phyloP scores from a whole-genome alignment of 2,888 invertebrate species.

The Drosophila suboccidentalis region DNA sequence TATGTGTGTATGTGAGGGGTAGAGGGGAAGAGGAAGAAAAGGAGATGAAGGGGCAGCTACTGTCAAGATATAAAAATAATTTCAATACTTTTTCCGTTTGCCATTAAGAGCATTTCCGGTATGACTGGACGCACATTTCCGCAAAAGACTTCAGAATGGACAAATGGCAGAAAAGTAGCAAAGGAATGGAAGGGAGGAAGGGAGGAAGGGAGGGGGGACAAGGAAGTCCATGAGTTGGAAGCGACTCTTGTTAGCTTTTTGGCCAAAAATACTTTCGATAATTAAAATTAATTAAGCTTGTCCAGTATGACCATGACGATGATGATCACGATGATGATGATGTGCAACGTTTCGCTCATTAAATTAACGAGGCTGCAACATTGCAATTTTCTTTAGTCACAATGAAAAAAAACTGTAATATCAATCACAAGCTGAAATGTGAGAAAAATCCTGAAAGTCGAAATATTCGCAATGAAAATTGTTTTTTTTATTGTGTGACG shows the following conservation, averaged over 20 bases:
- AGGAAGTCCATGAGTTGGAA: neutral
- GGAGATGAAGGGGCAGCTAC: slow-evolving; percentile 15
- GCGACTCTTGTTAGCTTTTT: slow-evolving; percentile 44
- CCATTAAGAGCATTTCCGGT: slow-evolving; percentile 76
- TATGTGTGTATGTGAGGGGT: neutral
- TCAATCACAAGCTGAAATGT: slow-evolving; percentile 27
- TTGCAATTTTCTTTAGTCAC: slow-evolving; percentile 35
- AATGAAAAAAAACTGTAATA: slow-evolving; percentile 15
- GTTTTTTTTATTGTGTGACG: slow-evolving; percentile 24
- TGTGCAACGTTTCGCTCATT: slow-evolving; percentile 67
- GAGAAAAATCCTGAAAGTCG: slow-evolving; percentile 14
- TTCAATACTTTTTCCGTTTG: slow-evolving; percentile 76
- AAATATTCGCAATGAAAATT: slow-evolving; percentile 41
- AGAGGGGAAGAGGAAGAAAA: neutral
- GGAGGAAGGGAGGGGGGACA: neutral
- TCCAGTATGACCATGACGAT: slow-evolving; percentile 20
- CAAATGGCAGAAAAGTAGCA: slow-evolving; percentile 16
- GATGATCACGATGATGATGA: slow-evolving; percentile 32
- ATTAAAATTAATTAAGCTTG: slow-evolving; percentile 84
- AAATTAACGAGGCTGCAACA: slow-evolving; percentile 61
- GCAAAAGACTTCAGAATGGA: slow-evolving; percentile 27
- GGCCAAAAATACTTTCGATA: slow-evolving; percentile 54
- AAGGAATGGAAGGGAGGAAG: neutral
- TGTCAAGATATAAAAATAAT: slow-evolving; percentile 67
- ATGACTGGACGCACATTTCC: slow-evolving; percentile 58